Evolutionary conservation across 2,797 vertebrate species (phyloP).

Genomic region (Peromyscus nudipes): DNA sequence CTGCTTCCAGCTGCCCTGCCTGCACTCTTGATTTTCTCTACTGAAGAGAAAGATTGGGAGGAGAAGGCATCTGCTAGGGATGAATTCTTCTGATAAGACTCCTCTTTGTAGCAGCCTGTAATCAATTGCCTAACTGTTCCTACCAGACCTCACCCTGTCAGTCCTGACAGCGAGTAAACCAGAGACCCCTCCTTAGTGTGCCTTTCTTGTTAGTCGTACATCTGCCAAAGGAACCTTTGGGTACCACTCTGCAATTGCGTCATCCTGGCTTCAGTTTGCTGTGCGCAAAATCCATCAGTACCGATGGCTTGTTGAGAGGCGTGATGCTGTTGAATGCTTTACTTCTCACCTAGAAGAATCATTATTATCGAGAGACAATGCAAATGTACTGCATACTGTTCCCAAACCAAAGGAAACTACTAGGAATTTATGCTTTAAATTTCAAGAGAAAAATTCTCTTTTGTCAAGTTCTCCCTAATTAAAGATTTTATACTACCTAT

Average conservation of each 20-base stretch:
- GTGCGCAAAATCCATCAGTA: slow-evolving; percentile 51
- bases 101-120: slow-evolving; percentile 18
- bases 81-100: slow-evolving; percentile 27
- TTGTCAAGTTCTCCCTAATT: slow-evolving; percentile 42
- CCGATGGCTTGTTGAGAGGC: slow-evolving; percentile 31
- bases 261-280: slow-evolving; percentile 54
- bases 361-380: not conserved
- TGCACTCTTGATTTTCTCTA: slow-evolving; percentile 37
- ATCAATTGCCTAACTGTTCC: not conserved
- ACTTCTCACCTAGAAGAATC: slow-evolving; percentile 40
- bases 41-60: not conserved
- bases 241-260: slow-evolving; percentile 34
- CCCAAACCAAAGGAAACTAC: slow-evolving; percentile 55
- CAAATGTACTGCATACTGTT: not conserved
- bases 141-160: slow-evolving; percentile 40
- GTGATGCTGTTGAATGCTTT: not conserved
- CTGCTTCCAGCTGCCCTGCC: not conserved
- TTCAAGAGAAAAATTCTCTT: slow-evolving; percentile 48
- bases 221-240: slow-evolving; percentile 10
- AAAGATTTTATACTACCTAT: slow-evolving; percentile 28
- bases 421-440: slow-evolving; percentile 37
- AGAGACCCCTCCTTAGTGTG: not conserved
- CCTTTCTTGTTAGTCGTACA: slow-evolving; percentile 6
- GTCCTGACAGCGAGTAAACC: slow-evolving; percentile 20
- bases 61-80: not conserved